phyloP scores from a whole-genome alignment of 2,888 invertebrate genomes.

The Schrankia costaestrigalis region DNA sequence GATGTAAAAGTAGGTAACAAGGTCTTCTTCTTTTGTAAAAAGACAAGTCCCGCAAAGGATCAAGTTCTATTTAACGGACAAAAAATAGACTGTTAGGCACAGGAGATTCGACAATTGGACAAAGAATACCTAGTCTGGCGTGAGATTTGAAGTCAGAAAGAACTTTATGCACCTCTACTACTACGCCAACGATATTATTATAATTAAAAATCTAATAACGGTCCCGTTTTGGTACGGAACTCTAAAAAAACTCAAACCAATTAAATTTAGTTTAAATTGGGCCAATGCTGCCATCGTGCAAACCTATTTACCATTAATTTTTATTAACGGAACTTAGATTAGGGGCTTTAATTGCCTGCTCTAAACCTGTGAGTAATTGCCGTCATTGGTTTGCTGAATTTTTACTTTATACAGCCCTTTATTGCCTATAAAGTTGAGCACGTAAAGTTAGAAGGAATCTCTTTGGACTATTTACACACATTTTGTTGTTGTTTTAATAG shows the following conservation, averaged over 20 bases:
- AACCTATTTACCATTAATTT: slow-evolving; percentile 21
- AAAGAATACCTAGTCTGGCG: too few relatives aligned
- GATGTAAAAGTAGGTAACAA: too few relatives aligned
- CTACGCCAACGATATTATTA: too few relatives aligned
- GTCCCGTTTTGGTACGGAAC: neutral
- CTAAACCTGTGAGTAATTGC: slow-evolving; percentile 25
- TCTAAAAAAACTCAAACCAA: slow-evolving; percentile 10
- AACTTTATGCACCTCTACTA: neutral
- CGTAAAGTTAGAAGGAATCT: slow-evolving; percentile 13
- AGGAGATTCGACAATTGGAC: too few relatives aligned
- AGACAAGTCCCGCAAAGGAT: too few relatives aligned
- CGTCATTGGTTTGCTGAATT: slow-evolving; percentile 21
- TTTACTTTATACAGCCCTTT: slow-evolving; percentile 23
- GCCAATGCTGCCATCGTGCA: too few relatives aligned
- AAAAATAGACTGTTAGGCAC: too few relatives aligned
- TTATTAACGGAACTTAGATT: slow-evolving; percentile 19
- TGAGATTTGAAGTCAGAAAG: too few relatives aligned
- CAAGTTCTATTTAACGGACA: too few relatives aligned
- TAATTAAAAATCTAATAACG: too few relatives aligned
- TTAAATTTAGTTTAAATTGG: too few relatives aligned
- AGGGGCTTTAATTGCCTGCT: slow-evolving; percentile 23
- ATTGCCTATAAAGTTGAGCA: slow-evolving; percentile 18
- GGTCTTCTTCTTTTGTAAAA: too few relatives aligned
- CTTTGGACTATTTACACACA: slow-evolving; percentile 15
- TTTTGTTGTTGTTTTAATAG: slow-evolving; percentile 8